These are phyloP conservation scores for Drosophila longiperda DNA, from an alignment of 2,888 invertebrate genomes.

Conservation along the genomic window DNA sequence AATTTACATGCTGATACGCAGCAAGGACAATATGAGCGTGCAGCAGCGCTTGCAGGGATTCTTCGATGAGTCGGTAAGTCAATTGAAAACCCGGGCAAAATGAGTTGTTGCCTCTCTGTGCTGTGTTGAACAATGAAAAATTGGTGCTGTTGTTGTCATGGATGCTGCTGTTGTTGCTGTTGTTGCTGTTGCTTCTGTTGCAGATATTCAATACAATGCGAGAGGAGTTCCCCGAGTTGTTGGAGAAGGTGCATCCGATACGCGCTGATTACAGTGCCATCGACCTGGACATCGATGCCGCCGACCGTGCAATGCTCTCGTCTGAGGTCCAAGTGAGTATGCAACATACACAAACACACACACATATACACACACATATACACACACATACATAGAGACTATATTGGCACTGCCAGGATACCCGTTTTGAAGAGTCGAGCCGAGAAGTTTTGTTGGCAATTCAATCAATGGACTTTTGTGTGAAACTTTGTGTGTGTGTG, in stretches of 20 bases:
- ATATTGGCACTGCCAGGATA: constrained; percentile 25
- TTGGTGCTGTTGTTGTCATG: constrained; percentile 19
- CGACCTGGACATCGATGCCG: constrained; percentile 85
- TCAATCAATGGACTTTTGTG: constrained; percentile 78
- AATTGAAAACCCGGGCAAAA: constrained; percentile 30
- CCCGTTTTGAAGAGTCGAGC: constrained; percentile 22
- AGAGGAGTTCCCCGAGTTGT: constrained; percentile 84
- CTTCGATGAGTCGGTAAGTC: constrained; percentile 83
- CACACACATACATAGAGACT: too few relatives aligned
- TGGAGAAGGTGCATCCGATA: constrained; percentile 87
- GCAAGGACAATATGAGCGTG: constrained; percentile 83
- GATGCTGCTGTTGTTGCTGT: constrained; percentile 7
- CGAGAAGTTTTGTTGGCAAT: constrained; percentile 63
- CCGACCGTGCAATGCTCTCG: constrained; percentile 85
- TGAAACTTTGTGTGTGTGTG: constrained; percentile 47
- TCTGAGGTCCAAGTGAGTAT: constrained; percentile 86
- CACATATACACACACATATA: not conserved
- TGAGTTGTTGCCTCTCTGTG: constrained; percentile 22
- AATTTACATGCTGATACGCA: constrained; percentile 84
- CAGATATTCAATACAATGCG: constrained; percentile 87
- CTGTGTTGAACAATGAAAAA: constrained; percentile 37
- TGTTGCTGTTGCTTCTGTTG: constrained; percentile 17
- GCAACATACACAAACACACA: not conserved
- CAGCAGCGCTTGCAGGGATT: constrained; percentile 82
- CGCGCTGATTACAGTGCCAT: constrained; percentile 86